phyloP scores from a whole-genome alignment of 2,113 vertebrate species.

The Corvus moneduloides region DNA sequence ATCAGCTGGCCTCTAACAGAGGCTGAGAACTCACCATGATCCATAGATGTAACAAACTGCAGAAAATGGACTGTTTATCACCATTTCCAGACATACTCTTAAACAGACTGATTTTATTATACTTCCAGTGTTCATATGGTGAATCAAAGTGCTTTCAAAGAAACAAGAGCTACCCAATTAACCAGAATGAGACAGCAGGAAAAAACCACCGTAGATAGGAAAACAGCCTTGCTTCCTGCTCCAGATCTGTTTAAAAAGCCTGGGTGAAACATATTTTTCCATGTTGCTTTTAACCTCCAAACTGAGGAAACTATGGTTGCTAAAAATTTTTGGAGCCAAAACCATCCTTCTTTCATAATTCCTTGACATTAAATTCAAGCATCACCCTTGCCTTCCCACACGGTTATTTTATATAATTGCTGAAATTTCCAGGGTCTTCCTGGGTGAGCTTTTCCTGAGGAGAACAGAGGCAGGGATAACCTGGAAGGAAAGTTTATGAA shows the following conservation, averaged over 20 bases:
- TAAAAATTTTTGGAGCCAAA: not conserved
- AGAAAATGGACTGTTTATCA: constrained; percentile 28
- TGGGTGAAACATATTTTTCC: not conserved
- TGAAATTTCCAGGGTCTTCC: not conserved
- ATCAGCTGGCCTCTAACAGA: not conserved
- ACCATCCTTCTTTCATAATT: not conserved
- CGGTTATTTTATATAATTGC: not conserved
- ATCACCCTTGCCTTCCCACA: not conserved
- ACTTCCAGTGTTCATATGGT: constrained; percentile 30
- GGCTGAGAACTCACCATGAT: not conserved
- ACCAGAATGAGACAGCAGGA: constrained; percentile 4
- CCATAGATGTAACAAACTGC: not conserved
- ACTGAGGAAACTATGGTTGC: not conserved
- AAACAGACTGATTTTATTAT: constrained; percentile 59
- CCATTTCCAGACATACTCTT: constrained; percentile 55
- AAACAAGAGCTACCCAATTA: constrained; percentile 46
- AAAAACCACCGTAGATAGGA: not conserved
- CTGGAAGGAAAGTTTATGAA: not conserved
- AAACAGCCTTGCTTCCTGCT: not conserved
- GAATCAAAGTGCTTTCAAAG: constrained; percentile 54
- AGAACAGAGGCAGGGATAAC: not conserved
- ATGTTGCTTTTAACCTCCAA: not conserved
- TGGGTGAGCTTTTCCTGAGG: not conserved
- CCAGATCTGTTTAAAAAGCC: not conserved
- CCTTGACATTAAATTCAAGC: not conserved